Base-by-base conservation (phyloP, 2,797 vertebrate genomes). In the Astyanax mexicanus region DNA sequence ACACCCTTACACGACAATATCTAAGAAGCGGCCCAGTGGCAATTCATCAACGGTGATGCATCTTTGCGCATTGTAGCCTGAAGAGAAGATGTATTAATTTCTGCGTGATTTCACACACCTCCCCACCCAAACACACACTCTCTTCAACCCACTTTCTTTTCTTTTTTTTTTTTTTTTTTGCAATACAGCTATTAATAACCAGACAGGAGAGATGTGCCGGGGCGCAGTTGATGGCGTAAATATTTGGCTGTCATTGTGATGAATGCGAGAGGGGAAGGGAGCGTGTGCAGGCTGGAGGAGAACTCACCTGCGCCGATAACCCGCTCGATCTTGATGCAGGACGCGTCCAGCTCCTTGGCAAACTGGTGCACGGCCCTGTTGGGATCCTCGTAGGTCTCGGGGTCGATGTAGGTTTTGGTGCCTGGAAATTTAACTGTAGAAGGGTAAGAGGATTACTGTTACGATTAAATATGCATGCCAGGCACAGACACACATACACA, bases 401-500 rank as follows among this genome's bases (percentile, higher is more conserved):
- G 98, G 95, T 99, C 97, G 90, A 99, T 97, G 95, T 99, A 99
- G 86, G 96, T 99, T 96, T 99, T 99, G 94, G 96, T 97, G 95
- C 98, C 98, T 96, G 98, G 98, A 96, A 99, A 98, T 98, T 99
- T 99, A 94, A 99, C 97, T 99, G 96, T 95, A 95, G 95, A 96
- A 94, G 94, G 93, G 95, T 96, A 95, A 98, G 95, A 97, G 95
- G 96, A 95, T 95, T 92, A 96, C 95, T 94, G 96, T 95, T 95
- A 94, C 91, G 94, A 94, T 95, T 93, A 95, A 95, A 93, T 93
- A 96, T 93, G 91, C 92, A 94, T 86, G 92, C 90, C 84, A 32
- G 29, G 89, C 84, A 89, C 90, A 91, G 85, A 9, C 78, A 83
- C 47, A 73, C n/a, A n/a, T n/a, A n/a, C n/a, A n/a, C n/a, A n/a